Percentiles rank a stretch among this genome's conserved stretches.
Conservation (phyloP, 2,888 invertebrate genomes). For the Pyralis farinalis region DNA sequence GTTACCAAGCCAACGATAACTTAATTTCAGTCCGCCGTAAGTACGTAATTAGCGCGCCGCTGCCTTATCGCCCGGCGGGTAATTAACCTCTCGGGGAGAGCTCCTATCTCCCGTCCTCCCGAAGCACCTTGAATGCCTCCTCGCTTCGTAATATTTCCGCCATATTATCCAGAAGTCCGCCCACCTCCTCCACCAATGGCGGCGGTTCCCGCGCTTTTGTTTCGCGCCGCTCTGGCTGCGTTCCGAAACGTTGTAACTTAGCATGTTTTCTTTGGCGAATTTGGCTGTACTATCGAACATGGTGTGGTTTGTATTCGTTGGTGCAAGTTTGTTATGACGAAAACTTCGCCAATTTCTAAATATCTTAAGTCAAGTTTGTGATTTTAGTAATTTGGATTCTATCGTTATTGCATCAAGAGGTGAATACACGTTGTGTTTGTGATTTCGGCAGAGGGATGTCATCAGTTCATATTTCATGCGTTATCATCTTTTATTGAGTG, state of each 20-base stretch:
- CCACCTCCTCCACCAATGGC: constrained; percentile 77
- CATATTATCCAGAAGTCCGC: constrained; percentile 76
- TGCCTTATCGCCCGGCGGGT: constrained; percentile 80
- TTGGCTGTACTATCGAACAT: constrained; percentile 66
- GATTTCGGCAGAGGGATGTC: constrained; percentile 54
- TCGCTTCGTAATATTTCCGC: constrained; percentile 75
- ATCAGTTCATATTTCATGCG: constrained; percentile 79
- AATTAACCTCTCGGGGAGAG: constrained; percentile 73
- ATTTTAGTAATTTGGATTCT: constrained; percentile 14
- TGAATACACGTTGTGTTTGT: constrained; percentile 20
- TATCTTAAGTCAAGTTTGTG: constrained; percentile 34
- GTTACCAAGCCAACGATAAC: constrained; percentile 77
- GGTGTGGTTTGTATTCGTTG: constrained; percentile 74
- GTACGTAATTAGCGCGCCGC: constrained; percentile 80
- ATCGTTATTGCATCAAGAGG: neutral
- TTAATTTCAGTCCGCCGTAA: constrained; percentile 80
- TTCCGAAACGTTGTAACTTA: constrained; percentile 76
- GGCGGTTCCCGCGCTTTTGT: constrained; percentile 77
- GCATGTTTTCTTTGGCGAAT: constrained; percentile 69
- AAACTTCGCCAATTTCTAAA: constrained; percentile 33
- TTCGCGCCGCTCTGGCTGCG: constrained; percentile 61
- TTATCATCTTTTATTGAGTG: constrained; percentile 82
- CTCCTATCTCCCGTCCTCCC: constrained; percentile 43
- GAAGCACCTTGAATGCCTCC: constrained; percentile 73
- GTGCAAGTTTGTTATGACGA: constrained; percentile 63